Conservation (phyloP, 2,113 vertebrate genomes). For the Patagioenas fasciata region DNA sequence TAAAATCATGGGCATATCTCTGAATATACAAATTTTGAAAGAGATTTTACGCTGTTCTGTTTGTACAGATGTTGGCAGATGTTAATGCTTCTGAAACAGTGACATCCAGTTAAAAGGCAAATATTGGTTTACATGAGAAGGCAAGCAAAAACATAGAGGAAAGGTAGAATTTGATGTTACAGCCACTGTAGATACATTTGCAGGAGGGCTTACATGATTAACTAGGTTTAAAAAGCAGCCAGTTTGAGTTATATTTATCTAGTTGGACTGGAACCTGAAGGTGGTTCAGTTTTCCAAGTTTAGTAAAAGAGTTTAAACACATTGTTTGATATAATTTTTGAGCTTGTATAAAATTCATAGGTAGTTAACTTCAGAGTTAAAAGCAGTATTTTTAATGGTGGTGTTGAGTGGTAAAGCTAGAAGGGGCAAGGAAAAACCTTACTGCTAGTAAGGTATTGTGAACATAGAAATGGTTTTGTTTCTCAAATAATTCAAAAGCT, state of each 20-base stretch:
- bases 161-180: neutral
- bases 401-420: neutral
- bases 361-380: neutral
- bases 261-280: neutral
- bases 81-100: neutral
- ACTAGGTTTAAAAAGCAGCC: neutral
- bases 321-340: neutral
- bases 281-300: neutral
- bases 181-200: neutral
- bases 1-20: rapidly evolving
- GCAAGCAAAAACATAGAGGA: neutral
- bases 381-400: neutral
- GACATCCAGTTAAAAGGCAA: neutral
- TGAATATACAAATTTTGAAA: neutral
- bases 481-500: neutral
- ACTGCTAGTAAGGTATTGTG: neutral
- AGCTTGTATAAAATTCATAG: neutral
- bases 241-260: neutral
- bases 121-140: neutral
- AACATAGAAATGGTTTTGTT: neutral
- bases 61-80: neutral
- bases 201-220: neutral
- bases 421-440: neutral
- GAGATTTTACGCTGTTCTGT: neutral
- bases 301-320: neutral